Evolutionary conservation across 2,888 invertebrate genomes (phyloP), one percentile per base, ranked within the genome.

Genomic region (Venusia cambrica): DNA sequence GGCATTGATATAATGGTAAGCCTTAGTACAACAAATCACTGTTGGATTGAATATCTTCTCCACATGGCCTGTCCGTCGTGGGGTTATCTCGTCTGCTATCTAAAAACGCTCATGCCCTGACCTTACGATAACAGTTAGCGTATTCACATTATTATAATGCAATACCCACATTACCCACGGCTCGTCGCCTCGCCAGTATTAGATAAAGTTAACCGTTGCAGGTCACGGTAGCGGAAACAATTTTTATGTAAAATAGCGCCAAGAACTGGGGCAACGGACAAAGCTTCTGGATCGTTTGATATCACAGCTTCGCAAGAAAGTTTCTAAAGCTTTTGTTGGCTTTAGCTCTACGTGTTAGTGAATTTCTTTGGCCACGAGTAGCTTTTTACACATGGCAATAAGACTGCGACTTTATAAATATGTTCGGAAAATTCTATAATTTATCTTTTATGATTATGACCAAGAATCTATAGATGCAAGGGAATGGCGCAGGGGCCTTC

Each of bases 51-150:
- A 44, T n/a, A n/a, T 13, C 19, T 34, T 41, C 35, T 31, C 12
- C 17, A 11, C 22, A 7, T 16, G 22, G 21, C 24, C 25, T 31
- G 38, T 21, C 37, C 31, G 7, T 7, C 16, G 33, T 31, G 36
- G 31, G 57, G 57, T 60, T 62, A 62, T 65, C n/a, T n/a, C 58
- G 52, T 39, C 27, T 37, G 51, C 54, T 54, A 55, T 60, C 62
- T 61, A 61, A 63, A 66, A 62, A 57, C 51, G 55, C 44, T 54
- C 50, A 58, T 57, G 55, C 38, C 45, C n/a, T n/a, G 48, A 48
- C 48, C 51, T 40, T 30, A 39, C 28, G 17, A 24, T 32, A 38
- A 9, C 18, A 6, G 12, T 10, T 17, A 31, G 29, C 36, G 33
- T 44, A 35, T 38, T 31, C 44, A 40, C 29, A 43, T 48, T 54